phyloP scores from a whole-genome alignment of 2,797 vertebrate genomes.

The Sitta carolinensis region DNA sequence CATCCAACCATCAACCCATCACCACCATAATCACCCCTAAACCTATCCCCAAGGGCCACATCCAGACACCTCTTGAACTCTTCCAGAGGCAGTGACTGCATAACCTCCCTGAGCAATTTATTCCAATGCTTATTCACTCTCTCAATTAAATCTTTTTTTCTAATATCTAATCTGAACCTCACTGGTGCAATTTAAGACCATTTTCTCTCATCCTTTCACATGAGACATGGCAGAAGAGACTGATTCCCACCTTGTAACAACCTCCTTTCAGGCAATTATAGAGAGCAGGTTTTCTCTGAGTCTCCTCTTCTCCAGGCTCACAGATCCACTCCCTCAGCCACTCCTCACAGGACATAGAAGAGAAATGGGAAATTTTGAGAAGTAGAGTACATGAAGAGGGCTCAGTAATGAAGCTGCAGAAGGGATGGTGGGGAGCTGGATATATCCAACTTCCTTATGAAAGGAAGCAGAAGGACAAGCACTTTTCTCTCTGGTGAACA shows the following conservation, averaged over 20 bases:
- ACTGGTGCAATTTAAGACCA: fast-evolving
- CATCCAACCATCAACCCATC: fast-evolving
- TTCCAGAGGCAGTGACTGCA: neutral
- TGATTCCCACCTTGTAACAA: neutral
- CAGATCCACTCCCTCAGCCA: neutral
- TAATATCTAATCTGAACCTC: neutral
- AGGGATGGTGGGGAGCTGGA: neutral
- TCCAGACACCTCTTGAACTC: neutral
- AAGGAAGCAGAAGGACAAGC: neutral
- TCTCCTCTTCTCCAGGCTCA: neutral
- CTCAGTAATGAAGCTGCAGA: neutral
- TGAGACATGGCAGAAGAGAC: neutral
- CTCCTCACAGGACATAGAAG: neutral
- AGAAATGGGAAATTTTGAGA: neutral
- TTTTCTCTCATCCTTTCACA: neutral
- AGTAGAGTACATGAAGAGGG: neutral
- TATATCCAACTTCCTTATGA: neutral
- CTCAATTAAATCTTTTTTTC: neutral
- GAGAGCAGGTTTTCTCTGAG: neutral
- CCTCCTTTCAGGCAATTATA: neutral
- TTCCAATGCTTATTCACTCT: neutral
- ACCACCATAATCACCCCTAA: neutral
- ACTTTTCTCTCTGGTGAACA: neutral
- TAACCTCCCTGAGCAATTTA: neutral
- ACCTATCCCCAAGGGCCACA: neutral